Percentiles rank a stretch among this genome's conserved stretches.
Evolutionary conservation across 2,888 invertebrate species (phyloP).

Genomic region (Thereva nobilitata): DNA sequence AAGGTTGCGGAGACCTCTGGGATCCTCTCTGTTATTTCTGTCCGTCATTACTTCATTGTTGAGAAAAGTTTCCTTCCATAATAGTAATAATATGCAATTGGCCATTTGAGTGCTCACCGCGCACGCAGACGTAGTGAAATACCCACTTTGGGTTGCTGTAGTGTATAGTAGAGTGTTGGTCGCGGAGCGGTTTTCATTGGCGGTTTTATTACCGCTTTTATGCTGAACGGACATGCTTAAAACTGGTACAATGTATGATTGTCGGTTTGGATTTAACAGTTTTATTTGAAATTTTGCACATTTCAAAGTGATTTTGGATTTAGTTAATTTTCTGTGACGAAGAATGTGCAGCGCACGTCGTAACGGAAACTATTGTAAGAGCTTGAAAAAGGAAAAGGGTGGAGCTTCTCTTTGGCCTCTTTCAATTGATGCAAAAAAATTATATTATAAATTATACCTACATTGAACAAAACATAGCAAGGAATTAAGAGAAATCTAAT

Average conservation of each 20-base stretch:
- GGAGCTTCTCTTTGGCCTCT: too few relatives aligned
- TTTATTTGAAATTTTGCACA: too few relatives aligned
- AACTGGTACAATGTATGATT: conserved; percentile 27
- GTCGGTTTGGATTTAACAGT: background rate
- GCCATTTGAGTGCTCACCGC: conserved; percentile 23
- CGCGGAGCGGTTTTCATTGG: conserved; percentile 24
- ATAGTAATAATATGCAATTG: conserved; percentile 31
- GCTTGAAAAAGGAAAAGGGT: too few relatives aligned
- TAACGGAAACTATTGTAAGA: too few relatives aligned
- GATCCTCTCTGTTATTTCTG: conserved; percentile 25
- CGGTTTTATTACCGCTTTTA: conserved; percentile 26
- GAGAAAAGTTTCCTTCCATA: conserved; percentile 13
- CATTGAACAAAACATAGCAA: too few relatives aligned
- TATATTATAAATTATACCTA: too few relatives aligned
- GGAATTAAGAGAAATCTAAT: too few relatives aligned
- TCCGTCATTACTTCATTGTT: conserved; percentile 32
- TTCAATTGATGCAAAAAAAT: too few relatives aligned
- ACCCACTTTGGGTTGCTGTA: background rate
- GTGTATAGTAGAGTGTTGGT: background rate
- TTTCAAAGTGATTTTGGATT: too few relatives aligned
- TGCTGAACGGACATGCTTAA: conserved; percentile 30
- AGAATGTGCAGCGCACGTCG: too few relatives aligned
- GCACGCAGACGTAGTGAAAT: conserved; percentile 16
- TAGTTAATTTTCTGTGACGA: too few relatives aligned
- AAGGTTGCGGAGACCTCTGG: conserved; percentile 24